A percentile compares a stretch with the other conserved stretches of the same genome.
Evolutionary conservation across 1,140 invertebrate species (phyloP).

Genomic region (Drosophila virilis): DNA sequence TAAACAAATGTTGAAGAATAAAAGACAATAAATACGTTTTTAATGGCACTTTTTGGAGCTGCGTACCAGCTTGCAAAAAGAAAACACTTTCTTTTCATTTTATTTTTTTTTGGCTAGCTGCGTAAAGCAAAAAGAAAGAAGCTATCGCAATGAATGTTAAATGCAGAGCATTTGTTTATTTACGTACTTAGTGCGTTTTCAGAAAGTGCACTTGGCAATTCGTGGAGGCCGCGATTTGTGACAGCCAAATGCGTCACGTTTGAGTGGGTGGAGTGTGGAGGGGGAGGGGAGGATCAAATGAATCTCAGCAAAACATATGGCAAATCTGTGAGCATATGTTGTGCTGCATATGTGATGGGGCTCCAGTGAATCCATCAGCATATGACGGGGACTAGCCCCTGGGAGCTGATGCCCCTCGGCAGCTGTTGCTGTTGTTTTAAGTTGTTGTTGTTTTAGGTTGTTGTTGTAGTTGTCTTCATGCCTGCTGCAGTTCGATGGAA

Average conservation of each 20-base stretch:
- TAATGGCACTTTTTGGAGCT: too few species aligned
- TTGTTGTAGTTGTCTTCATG: not conserved
- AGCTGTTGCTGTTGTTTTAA: not conserved
- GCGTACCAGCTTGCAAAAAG: too few species aligned
- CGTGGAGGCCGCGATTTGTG: not conserved
- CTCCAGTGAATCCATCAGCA: slow-evolving; percentile 56
- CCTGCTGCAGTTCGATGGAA: not conserved
- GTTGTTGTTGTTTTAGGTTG: not conserved
- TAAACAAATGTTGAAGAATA: too few species aligned
- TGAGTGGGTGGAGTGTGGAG: not conserved
- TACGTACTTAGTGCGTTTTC: slow-evolving; percentile 3
- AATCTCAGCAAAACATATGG: slow-evolving; percentile 60
- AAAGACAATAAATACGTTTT: too few species aligned
- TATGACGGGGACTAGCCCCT: slow-evolving; percentile 15
- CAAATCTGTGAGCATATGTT: slow-evolving; percentile 70
- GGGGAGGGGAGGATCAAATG: slow-evolving; percentile 23
- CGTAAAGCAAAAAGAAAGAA: slow-evolving; percentile 14
- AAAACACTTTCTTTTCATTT: not conserved
- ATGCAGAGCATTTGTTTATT: slow-evolving; percentile 30
- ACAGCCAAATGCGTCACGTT: slow-evolving; percentile 12
- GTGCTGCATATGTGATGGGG: slow-evolving; percentile 44
- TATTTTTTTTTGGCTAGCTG: not conserved
- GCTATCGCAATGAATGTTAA: not conserved
- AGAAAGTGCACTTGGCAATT: slow-evolving; percentile 52
- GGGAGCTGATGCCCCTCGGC: slow-evolving; percentile 23